Evolutionary conservation across 35 echinoderm and acorn worm genomes (phyloP).

Genomic region (Ophioderma brevispina): DNA sequence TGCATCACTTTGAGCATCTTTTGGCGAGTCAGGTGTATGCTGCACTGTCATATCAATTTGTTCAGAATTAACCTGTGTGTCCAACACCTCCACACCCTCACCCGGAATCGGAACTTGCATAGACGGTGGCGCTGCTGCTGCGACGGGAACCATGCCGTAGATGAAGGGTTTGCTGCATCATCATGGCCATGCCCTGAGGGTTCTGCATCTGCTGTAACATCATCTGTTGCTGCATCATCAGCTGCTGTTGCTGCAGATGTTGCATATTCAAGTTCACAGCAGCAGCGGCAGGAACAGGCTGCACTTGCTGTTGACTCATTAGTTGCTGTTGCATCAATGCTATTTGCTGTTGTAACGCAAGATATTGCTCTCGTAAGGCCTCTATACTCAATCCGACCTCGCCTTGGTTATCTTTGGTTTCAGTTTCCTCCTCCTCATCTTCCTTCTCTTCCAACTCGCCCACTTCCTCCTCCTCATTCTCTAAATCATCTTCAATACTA

Average conservation of each 20-base stretch:
- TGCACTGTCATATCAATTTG: too few relatives aligned
- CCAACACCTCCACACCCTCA: too few relatives aligned
- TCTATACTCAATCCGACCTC: not conserved
- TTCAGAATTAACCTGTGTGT: too few relatives aligned
- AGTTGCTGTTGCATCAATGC: conserved; percentile 53
- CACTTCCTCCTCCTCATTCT: not conserved
- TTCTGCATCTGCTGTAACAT: conserved; percentile 16
- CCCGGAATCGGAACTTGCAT: not conserved
- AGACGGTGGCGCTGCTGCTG: conserved; percentile 13
- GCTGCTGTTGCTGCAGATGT: conserved; percentile 29
- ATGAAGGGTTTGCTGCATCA: conserved; percentile 7
- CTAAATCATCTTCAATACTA: conserved; percentile 1
- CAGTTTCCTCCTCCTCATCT: conserved; percentile 3
- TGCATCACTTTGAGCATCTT: not conserved
- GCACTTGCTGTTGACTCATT: not conserved
- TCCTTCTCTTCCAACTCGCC: not conserved
- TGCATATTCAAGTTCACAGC: conserved; percentile 10
- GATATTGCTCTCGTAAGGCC: conserved; percentile 52
- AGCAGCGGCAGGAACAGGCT: not conserved
- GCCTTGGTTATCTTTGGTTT: not conserved
- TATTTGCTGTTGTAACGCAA: conserved; percentile 43
- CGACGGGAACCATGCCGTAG: conserved; percentile 25
- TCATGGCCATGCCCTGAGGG: not conserved
- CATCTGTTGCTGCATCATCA: conserved; percentile 39
- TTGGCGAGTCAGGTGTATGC: too few relatives aligned